Evolutionary conservation across 2,888 invertebrate genomes (phyloP), one percentile per base, ranked within the genome.

Genomic region (Campopleginae sp.): DNA sequence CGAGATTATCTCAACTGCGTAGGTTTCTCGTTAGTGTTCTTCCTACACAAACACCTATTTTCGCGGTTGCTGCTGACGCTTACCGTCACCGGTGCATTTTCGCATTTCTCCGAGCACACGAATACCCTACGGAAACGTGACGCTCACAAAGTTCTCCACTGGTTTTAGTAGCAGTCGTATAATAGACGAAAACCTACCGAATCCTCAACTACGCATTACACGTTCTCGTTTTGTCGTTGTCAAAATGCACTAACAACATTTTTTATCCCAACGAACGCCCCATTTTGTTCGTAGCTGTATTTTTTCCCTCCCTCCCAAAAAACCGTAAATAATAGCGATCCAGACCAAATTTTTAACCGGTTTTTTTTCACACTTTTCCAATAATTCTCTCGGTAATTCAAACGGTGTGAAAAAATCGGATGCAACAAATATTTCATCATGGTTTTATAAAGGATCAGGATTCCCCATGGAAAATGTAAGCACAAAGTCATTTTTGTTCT

Each of bases 61-160:
- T 80, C 54, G 44, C 63, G 80, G 51, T 66, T 42, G 54, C 54
- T 80, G 72, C 71, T 72, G 80, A 74, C 65, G 72, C 72, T 66
- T 80, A 70, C 48, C 65, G 80, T 72, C 80, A 66, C 51, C 65
- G 44, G 31, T 66, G 65, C 63, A 51, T 74, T 80, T 80, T 80
- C 51, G 19, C 63, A 27, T 61, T 48, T 19, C 72, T 23, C 33
- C 54, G 6, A 58, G 19, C 23, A n/a, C 61, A 44, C 42, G 19
- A 66, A 82, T 61, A 68, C 76, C 42, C 68, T 48, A 71, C 71
- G 71, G 72, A 58, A 85, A 81, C 82, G 75, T 82, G 82, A 79
- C 75, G 66, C 82, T 79, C 74, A 63, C 65, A 63, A 75, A 79
- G 75, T 72, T 71, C 65, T 42, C 71, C 65, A 14, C 42, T 42